These are phyloP conservation scores for Eulemur coronatus DNA, from an alignment of 2,797 vertebrate genomes.

Conservation along the genomic window DNA sequence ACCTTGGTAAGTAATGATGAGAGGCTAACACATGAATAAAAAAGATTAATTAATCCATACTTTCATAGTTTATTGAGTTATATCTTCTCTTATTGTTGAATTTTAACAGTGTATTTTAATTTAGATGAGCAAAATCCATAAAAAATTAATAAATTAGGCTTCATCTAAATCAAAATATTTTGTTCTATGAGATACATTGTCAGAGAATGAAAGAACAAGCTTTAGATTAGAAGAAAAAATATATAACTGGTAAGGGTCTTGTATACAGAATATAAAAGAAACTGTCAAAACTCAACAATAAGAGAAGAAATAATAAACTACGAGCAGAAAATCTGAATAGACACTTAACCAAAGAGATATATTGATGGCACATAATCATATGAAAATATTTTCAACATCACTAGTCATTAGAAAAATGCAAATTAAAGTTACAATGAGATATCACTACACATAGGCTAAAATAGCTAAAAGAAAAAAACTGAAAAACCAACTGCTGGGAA, in stretches of 20 bases:
- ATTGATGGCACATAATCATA: not conserved
- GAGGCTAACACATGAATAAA: not conserved
- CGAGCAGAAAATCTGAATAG: not conserved
- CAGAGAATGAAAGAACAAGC: not conserved
- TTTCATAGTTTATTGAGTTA: not conserved
- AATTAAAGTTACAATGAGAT: not conserved
- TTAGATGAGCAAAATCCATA: not conserved
- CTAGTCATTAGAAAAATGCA: not conserved
- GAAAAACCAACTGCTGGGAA: not conserved
- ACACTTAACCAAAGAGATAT: not conserved
- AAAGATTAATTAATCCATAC: not conserved
- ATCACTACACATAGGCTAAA: not conserved
- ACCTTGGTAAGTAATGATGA: not conserved
- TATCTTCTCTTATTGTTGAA: too few relatives aligned
- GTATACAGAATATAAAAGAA: not conserved
- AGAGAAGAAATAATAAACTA: not conserved
- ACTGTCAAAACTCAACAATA: not conserved
- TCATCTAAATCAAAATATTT: not conserved
- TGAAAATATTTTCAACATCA: not conserved
- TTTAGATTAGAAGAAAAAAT: not conserved
- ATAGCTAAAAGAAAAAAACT: not conserved
- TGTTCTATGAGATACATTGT: not conserved
- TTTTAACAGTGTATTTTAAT: too few relatives aligned
- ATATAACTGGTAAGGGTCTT: not conserved
- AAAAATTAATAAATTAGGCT: not conserved